phyloP scores from a whole-genome alignment of 2,113 vertebrate genomes.

The Engystomops pustulosus region DNA sequence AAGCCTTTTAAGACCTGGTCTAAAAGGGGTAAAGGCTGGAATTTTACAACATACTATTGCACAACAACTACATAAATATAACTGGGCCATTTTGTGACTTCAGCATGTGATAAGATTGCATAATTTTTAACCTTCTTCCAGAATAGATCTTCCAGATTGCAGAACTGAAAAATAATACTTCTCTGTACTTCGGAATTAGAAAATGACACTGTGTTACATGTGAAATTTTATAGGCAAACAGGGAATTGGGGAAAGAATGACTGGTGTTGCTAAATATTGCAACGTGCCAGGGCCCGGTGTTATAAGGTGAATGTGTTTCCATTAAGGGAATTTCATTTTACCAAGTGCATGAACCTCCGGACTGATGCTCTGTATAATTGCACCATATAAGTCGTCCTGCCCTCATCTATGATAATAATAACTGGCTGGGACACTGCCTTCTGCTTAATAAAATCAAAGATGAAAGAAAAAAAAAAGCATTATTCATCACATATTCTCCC shows the following conservation, averaged over 20 bases:
- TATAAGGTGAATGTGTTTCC: neutral
- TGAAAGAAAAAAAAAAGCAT: neutral
- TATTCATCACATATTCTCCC: constrained; percentile 10
- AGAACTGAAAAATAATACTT: neutral
- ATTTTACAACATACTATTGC: too few species aligned
- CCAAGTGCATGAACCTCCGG: neutral
- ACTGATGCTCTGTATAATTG: neutral
- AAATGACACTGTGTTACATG: neutral
- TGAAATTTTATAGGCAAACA: neutral
- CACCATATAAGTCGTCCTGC: neutral
- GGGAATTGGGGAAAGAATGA: neutral
- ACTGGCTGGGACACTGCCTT: neutral
- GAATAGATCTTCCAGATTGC: too few species aligned
- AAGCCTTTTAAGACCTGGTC: too few species aligned
- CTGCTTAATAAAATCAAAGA: neutral
- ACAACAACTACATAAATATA: too few species aligned
- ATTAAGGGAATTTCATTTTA: neutral
- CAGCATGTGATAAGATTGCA: too few species aligned
- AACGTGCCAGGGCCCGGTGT: neutral
- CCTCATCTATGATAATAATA: neutral
- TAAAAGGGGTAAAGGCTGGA: too few species aligned
- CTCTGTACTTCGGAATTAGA: neutral
- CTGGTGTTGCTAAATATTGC: neutral
- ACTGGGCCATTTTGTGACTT: too few species aligned
- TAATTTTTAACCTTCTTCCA: too few species aligned